phyloP scores from a whole-genome alignment of 2,113 vertebrate genomes.

The Cricetomys ansorgei region DNA sequence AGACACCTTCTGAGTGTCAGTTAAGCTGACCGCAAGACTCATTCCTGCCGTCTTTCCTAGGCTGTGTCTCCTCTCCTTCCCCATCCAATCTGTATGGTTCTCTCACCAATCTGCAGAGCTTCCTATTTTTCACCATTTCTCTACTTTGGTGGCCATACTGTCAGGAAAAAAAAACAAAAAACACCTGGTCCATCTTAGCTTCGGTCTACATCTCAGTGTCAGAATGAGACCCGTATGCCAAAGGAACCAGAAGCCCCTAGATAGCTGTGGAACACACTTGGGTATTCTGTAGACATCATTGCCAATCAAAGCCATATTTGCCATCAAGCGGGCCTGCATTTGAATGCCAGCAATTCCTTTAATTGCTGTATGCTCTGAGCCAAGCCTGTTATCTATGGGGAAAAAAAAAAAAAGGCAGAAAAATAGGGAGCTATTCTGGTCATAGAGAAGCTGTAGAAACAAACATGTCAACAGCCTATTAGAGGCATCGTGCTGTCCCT shows the following conservation, averaged over 20 bases:
- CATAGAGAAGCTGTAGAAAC: constrained; percentile 24
- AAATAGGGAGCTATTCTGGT: not conserved
- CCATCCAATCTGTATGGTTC: not conserved
- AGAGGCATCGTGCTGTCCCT: not conserved
- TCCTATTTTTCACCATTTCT: not conserved
- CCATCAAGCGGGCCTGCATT: not conserved
- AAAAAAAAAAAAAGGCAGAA: not conserved
- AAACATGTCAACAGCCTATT: not conserved
- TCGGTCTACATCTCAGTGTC: not conserved
- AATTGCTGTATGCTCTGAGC: not conserved
- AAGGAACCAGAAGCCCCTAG: not conserved
- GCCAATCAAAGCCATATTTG: not conserved
- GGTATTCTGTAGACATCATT: not conserved
- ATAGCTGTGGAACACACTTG: not conserved
- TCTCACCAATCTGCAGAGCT: not conserved
- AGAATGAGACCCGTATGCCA: not conserved
- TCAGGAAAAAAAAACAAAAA: not conserved
- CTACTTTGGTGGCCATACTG: not conserved
- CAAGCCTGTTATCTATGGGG: not conserved
- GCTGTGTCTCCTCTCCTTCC: not conserved
- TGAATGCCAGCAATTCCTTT: not conserved
- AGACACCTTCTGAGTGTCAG: not conserved
- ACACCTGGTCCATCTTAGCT: not conserved
- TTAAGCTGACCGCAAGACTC: not conserved
- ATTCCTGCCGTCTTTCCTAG: not conserved